phyloP scores from a whole-genome alignment of 2,113 vertebrate species.

The zebrafish (Danio rerio) region GRCz12tu NC_133197.1:20671001-20671500 shows the following conservation, averaged over 20 bases:
- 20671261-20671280: background rate
- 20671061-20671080: constrained; percentile 92
- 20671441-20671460: background rate
- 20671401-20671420: constrained; percentile 72
- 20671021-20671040: constrained; percentile 93
- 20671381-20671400: constrained; percentile 86
- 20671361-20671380: constrained; percentile 84
- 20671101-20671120: constrained; percentile 95
- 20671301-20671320: background rate
- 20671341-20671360: constrained; percentile 91
- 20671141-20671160: constrained; percentile 87
- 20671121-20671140: constrained; percentile 96
- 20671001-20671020: constrained; percentile 89
- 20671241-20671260: background rate
- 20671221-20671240: background rate
- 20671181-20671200: constrained; percentile 22
- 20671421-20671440: constrained; percentile 36
- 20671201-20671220: background rate
- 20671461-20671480: background rate
- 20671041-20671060: constrained; percentile 90
- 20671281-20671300: background rate
- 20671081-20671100: constrained; percentile 92
- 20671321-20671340: constrained; percentile 73
- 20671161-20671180: constrained; percentile 82
- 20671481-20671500: no score